Conservation (phyloP, 2,113 vertebrate species). For the Embiotoca jacksoni region DNA sequence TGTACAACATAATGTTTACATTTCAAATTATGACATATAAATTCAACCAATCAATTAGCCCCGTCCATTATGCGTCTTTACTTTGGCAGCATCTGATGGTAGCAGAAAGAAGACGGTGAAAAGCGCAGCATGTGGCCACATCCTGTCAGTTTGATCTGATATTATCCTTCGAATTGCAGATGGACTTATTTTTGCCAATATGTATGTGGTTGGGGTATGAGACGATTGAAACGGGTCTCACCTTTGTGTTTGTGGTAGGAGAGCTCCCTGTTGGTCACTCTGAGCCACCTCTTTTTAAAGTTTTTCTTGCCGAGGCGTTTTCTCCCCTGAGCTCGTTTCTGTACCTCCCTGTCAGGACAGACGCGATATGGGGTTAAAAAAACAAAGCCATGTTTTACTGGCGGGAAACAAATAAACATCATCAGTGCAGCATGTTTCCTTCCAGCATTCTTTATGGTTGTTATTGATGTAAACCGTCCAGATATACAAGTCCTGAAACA, state of each 20-base stretch:
- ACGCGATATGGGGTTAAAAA: slow-evolving; percentile 1
- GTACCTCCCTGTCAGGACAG: slow-evolving; percentile 88
- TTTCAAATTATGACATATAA: not conserved
- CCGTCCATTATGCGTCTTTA: not conserved
- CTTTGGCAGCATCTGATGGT: slow-evolving; percentile 19
- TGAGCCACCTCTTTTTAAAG: slow-evolving; percentile 97
- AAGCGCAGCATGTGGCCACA: no score
- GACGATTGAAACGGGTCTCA: slow-evolving; percentile 56
- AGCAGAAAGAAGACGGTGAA: not conserved
- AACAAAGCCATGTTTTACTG: not conserved
- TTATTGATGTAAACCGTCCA: not conserved
- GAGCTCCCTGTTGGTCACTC: slow-evolving; percentile 93
- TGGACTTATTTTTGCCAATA: no score
- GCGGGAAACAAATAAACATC: not conserved
- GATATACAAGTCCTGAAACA: not conserved
- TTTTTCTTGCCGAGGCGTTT: slow-evolving; percentile 93
- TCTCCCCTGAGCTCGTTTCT: slow-evolving; percentile 94
- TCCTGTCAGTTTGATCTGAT: not conserved
- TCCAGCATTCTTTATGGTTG: not conserved
- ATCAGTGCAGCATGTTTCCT: not conserved
- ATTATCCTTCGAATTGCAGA: no score
- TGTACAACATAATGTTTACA: not conserved
- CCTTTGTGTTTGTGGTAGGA: slow-evolving; percentile 97
- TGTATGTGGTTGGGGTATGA: not conserved
- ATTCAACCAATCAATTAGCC: not conserved